Evolutionary conservation across 2,113 vertebrate species (phyloP).

Genomic region (Sylvilagus bachmani): DNA sequence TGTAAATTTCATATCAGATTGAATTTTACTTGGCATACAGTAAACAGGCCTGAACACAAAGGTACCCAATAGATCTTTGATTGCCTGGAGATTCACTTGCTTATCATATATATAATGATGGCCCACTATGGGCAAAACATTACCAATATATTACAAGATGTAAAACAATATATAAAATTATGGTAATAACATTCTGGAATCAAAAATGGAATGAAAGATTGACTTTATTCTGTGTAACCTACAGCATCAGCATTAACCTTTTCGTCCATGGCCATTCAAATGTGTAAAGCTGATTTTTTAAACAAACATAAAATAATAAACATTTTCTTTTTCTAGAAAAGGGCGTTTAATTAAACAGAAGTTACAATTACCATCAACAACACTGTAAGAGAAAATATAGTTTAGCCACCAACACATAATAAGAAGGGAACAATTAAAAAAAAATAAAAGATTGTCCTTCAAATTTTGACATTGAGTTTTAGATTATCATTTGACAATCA

Average conservation of each 20-base stretch:
- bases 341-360: not conserved
- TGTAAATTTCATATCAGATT: not conserved
- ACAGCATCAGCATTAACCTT: not conserved
- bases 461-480: not conserved
- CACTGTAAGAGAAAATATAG: not conserved
- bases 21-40: not conserved
- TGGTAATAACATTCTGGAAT: not conserved
- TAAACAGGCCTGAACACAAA: not conserved
- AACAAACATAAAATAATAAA: not conserved
- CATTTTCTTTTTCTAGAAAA: not conserved
- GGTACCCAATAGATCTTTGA: not conserved
- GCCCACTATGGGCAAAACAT: not conserved
- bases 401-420: not conserved
- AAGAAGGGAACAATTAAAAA: not conserved
- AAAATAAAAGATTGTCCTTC: constrained; percentile 16
- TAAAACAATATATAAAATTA: not conserved
- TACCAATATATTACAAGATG: not conserved
- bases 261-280: not conserved
- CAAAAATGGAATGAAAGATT: not conserved
- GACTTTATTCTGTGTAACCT: not conserved
- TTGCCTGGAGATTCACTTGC: constrained; percentile 10
- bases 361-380: not conserved
- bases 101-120: not conserved
- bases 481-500: not conserved
- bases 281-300: not conserved